Evolutionary conservation across 2,888 invertebrate genomes (phyloP), one percentile per base, ranked within the genome.

Genomic region (Rotaria sp.): DNA sequence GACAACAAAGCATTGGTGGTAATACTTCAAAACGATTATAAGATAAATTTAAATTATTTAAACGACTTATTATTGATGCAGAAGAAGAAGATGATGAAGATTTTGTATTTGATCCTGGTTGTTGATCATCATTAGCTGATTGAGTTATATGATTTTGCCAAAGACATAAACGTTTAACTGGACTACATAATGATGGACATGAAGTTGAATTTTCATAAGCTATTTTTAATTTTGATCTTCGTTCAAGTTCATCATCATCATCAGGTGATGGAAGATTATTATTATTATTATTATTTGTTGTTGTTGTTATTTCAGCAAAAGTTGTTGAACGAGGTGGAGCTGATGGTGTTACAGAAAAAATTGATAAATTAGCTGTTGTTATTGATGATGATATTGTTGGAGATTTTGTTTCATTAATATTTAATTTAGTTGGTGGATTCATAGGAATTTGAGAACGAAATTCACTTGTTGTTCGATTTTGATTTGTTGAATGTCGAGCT

Each of bases 11-110:
- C 84, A 95, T 95, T 2, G 94, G 93, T 0, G 98, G 98, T 87
- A 97, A 94, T 88, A 94, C 94, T 55, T 94, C 94, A 90, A 98
- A 96, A 88, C 95, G 93, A 92, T 97, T 97, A 92, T 96, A 95
- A 0, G 96, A 94, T 57, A 97, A 92, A 92, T 96, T 96, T 10
- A 97, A 92, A 26, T 89, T 89, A 74, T 88, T 88, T 24, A 91
- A 87, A 35, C 85, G 85, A 30, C 85, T 85, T 41, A 74, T 41
- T 41, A n/a, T 85, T 3, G 41, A 24, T 18, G 84, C 24, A 3
- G 84, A 50, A 1, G 75, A 74, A 1, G 94, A 45, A 45, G 94
- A 93, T 21, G 96, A 91, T 87, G 94, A 93, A 0, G 94, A 94
- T 84, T 93, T 93, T 67, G 92, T 92, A 85, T 88, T 88, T 55